Evolutionary conservation across 2,888 invertebrate genomes (phyloP), one percentile per base, ranked within the genome.

Genomic region (Autographa pulchrina): DNA sequence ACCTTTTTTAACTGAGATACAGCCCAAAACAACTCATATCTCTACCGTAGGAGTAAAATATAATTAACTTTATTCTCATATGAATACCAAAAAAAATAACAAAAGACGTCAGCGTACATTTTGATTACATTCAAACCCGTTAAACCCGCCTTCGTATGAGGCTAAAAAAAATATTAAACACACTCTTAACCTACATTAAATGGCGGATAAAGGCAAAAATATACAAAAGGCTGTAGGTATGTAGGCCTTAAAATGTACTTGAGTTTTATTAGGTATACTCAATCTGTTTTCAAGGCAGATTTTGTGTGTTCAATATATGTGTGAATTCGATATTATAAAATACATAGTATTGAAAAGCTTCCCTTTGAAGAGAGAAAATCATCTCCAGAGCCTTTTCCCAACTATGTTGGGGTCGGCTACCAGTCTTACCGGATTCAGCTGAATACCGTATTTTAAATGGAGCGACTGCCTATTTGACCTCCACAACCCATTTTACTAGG

Each of bases 121-220:
- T 56, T 56, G 54, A 56, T 56, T 56, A 56, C 54, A 25, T 56
- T 14, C 9, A 25, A 56, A 25, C 18, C 14, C 54, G 48, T 20
- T 56, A 56, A 25, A 25, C 13, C 54, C n/a, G 14, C 48, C 25
- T 56, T 25, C 20, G 14, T 25, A 56, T 25, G 13, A 56, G 25
- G 20, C 54, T 25, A 56, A 56, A 56, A n/a, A 54, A 56, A 56
- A 56, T 56, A 56, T 56, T 56, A 56, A 56, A 56, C 54, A 56
- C 54, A 56, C 54, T 56, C 54, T 56, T 56, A 56, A 3, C 54
- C 54, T 13, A 56, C 25, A 20, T 56, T 25, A 20, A 56, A 56
- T 25, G 20, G 20, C 14, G 41, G n/a, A 48, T 16, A 52, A 3
- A n/a, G 54, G 11, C 8, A 54, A 56, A 52, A 56, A 56, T 25